These are phyloP conservation scores for Chouioia cunea DNA, from an alignment of 2,888 invertebrate species.

Conservation along the genomic window DNA sequence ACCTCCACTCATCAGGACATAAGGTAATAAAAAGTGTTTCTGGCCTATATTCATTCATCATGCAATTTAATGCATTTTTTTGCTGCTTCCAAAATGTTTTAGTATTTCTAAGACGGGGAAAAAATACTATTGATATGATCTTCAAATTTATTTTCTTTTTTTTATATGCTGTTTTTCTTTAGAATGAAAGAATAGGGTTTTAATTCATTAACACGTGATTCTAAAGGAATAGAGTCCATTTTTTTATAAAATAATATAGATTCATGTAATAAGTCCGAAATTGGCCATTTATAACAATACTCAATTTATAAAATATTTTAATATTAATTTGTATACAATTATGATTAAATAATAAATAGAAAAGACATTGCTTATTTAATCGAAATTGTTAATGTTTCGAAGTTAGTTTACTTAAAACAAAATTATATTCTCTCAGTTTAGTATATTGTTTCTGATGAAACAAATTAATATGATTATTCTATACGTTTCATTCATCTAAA, in stretches of 20 bases:
- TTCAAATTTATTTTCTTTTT: conserved; percentile 25
- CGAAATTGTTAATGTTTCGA: conserved; percentile 52
- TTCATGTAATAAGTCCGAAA: conserved; percentile 12
- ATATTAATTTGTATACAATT: conserved; percentile 51
- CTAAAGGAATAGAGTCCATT: too few species aligned
- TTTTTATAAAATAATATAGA: too few species aligned
- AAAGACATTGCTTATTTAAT: conserved; percentile 53
- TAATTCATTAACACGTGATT: too few species aligned
- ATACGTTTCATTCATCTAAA: too few species aligned
- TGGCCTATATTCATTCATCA: conserved; percentile 52
- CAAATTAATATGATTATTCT: too few species aligned
- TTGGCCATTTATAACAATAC: conserved; percentile 44
- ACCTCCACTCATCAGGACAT: conserved; percentile 54
- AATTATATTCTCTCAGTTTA: conserved; percentile 48
- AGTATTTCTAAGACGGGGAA: conserved; percentile 48
- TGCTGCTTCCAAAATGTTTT: conserved; percentile 49
- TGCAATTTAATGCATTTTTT: conserved; percentile 48
- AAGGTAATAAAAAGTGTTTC: conserved; percentile 54
- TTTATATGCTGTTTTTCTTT: too few species aligned
- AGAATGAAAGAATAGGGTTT: too few species aligned
- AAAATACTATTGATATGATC: conserved; percentile 43
- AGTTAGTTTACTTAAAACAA: conserved; percentile 49
- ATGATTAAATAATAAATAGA: conserved; percentile 51
- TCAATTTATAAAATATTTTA: conserved; percentile 50
- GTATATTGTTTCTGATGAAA: conserved; percentile 42